Evolutionary conservation across 2,797 vertebrate genomes (phyloP).

Genomic region (Microctenopoma stevenorrisi): DNA sequence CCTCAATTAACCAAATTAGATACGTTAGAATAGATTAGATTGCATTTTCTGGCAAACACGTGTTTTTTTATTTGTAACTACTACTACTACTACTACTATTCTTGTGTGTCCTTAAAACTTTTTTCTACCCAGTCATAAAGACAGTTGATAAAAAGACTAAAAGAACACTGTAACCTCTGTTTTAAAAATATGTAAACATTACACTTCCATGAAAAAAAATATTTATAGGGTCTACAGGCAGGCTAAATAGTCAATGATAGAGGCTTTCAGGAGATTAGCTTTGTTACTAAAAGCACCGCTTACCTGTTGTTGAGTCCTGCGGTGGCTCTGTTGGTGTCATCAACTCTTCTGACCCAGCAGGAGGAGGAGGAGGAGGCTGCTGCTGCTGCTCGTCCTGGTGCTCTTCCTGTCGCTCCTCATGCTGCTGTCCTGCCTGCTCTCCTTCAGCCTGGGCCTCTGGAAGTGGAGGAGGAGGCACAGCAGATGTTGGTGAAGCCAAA

Average conservation of each 20-base stretch:
- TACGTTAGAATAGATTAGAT: too few relatives aligned
- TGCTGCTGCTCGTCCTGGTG: constrained; percentile 56
- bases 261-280: background rate
- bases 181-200: background rate
- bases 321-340: constrained; percentile 47
- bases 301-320: constrained; percentile 69
- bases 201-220: too few relatives aligned
- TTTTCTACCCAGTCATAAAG: too few relatives aligned
- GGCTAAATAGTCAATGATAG: background rate
- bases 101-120: too few relatives aligned
- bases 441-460: constrained; percentile 73
- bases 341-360: constrained; percentile 62
- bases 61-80: too few relatives aligned
- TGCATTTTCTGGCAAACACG: too few relatives aligned
- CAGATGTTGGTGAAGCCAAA: constrained; percentile 61
- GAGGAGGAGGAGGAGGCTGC: constrained; percentile 54
- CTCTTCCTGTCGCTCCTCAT: constrained; percentile 52
- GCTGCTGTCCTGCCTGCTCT: constrained; percentile 64
- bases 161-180: background rate
- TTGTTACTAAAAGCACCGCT: background rate
- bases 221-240: too few relatives aligned
- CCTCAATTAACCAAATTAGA: too few relatives aligned
- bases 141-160: background rate
- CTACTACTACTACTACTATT: too few relatives aligned
- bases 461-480: constrained; percentile 70